Conservation (phyloP, 2,113 vertebrate genomes). For the Gnathonemus echidnorhynchus region DNA sequence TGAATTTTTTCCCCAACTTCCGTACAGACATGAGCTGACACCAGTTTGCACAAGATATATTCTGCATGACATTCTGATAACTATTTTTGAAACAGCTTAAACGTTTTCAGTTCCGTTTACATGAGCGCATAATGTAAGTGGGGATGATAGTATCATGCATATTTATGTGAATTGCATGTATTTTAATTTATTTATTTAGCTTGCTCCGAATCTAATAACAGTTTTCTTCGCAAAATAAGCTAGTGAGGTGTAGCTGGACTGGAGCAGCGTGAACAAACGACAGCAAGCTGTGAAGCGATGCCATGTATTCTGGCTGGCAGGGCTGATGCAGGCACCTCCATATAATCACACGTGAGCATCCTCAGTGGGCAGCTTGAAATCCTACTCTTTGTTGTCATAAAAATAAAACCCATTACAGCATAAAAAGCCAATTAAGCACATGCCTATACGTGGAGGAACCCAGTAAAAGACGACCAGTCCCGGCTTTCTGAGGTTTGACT, state of each 20-base stretch:
- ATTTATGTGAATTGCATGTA: background rate
- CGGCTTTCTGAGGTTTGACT: background rate
- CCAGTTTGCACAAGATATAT: background rate
- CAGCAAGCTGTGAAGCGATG: background rate
- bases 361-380: background rate
- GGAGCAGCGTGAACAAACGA: background rate
- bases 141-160: background rate
- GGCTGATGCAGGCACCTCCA: background rate
- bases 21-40: background rate
- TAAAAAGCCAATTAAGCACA: background rate
- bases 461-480: background rate
- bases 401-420: background rate
- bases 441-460: background rate
- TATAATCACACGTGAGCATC: background rate
- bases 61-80: background rate
- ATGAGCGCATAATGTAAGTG: background rate
- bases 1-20: background rate
- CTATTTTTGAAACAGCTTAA: background rate
- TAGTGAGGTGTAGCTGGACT: background rate
- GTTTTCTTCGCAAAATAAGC: background rate
- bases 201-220: background rate
- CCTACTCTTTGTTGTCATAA: background rate
- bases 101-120: background rate
- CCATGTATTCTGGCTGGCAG: background rate
- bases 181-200: background rate